A percentile compares a stretch with the other conserved stretches of the same genome.
Evolutionary conservation across 2,797 vertebrate genomes (phyloP).

Genomic region (Lagodon rhomboides): DNA sequence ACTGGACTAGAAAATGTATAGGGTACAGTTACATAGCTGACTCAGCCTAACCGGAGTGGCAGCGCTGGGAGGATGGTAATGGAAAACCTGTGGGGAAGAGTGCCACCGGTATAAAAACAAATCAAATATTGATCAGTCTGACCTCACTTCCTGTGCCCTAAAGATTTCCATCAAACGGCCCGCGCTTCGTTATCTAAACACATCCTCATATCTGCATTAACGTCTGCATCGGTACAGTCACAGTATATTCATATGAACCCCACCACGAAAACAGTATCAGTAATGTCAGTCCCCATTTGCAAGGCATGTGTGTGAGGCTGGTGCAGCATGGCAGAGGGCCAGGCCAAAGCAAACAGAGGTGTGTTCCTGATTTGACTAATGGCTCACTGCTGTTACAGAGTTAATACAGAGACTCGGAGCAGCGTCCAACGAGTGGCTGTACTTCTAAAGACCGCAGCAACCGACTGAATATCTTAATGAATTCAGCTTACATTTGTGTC

Average conservation of each 20-base stretch:
- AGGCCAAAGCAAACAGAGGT: conserved; percentile 78
- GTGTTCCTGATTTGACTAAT: conserved; percentile 74
- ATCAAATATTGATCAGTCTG: conserved; percentile 11
- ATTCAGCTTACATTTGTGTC: not conserved
- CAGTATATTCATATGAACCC: conserved; percentile 44
- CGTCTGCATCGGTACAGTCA: conserved; percentile 4
- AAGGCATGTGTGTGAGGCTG: conserved; percentile 47
- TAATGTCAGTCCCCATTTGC: conserved; percentile 59
- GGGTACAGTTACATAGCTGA: not conserved
- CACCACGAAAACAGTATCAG: conserved; percentile 39
- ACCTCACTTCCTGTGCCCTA: not conserved
- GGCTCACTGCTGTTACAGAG: conserved; percentile 29
- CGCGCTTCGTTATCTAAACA: conserved; percentile 1
- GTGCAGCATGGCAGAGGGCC: conserved; percentile 50
- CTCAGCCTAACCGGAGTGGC: not conserved
- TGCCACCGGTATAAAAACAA: not conserved
- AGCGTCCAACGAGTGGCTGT: not conserved
- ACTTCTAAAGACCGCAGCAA: not conserved
- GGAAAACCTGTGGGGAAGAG: not conserved
- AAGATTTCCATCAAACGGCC: not conserved
- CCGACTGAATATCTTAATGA: not conserved
- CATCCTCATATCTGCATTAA: not conserved
- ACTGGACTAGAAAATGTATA: conserved; percentile 7
- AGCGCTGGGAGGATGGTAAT: not conserved
- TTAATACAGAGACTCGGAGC: conserved; percentile 8